Evolutionary conservation across 2,797 vertebrate species (phyloP).

Genomic region (Coregonus suidteri): DNA sequence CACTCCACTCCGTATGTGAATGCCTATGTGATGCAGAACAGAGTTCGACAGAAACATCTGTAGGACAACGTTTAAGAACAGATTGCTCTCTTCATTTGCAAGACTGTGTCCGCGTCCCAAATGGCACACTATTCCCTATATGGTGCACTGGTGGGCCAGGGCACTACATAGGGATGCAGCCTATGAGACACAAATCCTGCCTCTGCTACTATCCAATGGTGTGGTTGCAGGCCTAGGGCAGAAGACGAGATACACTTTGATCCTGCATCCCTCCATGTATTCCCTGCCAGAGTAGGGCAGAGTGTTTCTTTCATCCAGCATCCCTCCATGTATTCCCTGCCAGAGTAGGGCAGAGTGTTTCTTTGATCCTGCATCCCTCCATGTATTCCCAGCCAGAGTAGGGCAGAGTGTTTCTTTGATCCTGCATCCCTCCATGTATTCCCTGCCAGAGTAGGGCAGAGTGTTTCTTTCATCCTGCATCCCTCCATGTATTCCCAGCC

Average conservation of each 20-base stretch:
- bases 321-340: no score
- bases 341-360: no score
- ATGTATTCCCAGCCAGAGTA: no score
- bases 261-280: no score
- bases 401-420: no score
- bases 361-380: no score
- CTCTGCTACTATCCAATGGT: constrained; percentile 51
- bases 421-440: no score
- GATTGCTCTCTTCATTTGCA: constrained; percentile 4
- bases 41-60: constrained; percentile 47
- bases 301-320: no score
- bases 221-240: constrained; percentile 53
- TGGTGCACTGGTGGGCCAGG: constrained; percentile 14
- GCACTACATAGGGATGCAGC: not conserved
- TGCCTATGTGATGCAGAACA: not conserved
- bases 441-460: no score
- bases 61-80: constrained; percentile 37
- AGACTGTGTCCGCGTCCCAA: constrained; percentile 16
- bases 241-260: constrained; percentile 51
- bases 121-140: constrained; percentile 8
- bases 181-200: constrained; percentile 30
- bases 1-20: not conserved
- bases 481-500: no score
- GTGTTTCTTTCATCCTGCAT: no score
- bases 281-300: no score